phyloP scores from a whole-genome alignment of 2,888 invertebrate genomes.

The Melieria crassipennis region DNA sequence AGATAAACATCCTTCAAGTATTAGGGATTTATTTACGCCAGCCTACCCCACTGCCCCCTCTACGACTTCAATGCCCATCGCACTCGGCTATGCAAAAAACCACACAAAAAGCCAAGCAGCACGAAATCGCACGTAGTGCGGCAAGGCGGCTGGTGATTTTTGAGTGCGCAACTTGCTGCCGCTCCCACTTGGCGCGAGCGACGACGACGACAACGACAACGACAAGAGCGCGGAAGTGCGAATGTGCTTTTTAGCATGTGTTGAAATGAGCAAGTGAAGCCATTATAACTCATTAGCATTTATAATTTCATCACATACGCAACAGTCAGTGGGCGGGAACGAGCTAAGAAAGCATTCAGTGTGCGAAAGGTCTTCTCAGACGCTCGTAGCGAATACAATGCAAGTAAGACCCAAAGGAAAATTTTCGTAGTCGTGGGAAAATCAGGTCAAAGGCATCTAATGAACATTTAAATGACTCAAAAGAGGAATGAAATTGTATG shows the following conservation, averaged over 20 bases:
- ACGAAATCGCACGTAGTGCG: background rate
- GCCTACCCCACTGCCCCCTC: background rate
- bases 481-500: too few relatives aligned
- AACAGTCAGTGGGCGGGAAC: too few relatives aligned
- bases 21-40: background rate
- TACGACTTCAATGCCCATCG: background rate
- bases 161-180: background rate
- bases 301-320: background rate
- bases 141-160: slow-evolving; percentile 1
- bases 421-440: too few relatives aligned
- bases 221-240: background rate
- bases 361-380: too few relatives aligned
- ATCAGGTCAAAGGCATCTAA: too few relatives aligned
- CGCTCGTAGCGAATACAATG: too few relatives aligned
- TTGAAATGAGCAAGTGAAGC: slow-evolving; percentile 16
- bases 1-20: slow-evolving; percentile 6
- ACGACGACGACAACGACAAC: too few relatives aligned
- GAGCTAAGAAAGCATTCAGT: too few relatives aligned
- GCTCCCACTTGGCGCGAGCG: background rate
- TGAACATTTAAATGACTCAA: too few relatives aligned
- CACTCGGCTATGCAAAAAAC: background rate
- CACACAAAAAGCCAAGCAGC: background rate
- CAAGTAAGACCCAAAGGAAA: too few relatives aligned
- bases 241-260: background rate
- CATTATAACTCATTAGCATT: slow-evolving; percentile 19